A percentile compares a stretch with the other conserved stretches of the same genome.
Evolutionary conservation across 2,113 vertebrate species (phyloP).

Genomic region (Thamnophis sirtalis): DNA sequence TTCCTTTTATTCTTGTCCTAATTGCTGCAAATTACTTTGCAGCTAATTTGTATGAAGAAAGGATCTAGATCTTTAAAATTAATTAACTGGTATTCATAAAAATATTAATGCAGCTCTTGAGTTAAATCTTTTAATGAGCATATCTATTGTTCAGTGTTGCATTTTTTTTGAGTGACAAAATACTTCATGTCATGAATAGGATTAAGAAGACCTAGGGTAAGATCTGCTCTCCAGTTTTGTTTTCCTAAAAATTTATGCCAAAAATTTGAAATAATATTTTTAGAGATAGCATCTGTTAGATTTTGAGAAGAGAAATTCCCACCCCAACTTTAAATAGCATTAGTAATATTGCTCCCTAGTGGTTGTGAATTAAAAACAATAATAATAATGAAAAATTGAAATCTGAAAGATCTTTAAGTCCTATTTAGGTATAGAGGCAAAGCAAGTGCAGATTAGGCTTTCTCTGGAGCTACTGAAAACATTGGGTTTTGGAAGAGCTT

Average conservation of each 20-base stretch:
- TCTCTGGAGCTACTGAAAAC: not conserved
- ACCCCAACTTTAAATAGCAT: not conserved
- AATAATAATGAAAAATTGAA: not conserved
- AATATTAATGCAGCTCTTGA: not conserved
- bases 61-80: not conserved
- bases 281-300: not conserved
- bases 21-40: not conserved
- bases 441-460: not conserved
- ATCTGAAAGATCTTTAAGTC: not conserved
- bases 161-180: not conserved
- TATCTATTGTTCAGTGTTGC: not conserved
- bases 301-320: not conserved
- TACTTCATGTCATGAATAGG: not conserved
- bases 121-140: not conserved
- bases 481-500: no score
- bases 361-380: not conserved
- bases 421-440: not conserved
- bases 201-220: not conserved
- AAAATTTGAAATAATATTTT: not conserved
- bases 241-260: not conserved
- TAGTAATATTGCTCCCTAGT: not conserved
- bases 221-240: not conserved
- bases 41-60: not conserved
- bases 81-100: not conserved
- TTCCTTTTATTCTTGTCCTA: not conserved